Conservation (phyloP, 1,140 invertebrate species). For the Drosophila ogumai region DNA sequence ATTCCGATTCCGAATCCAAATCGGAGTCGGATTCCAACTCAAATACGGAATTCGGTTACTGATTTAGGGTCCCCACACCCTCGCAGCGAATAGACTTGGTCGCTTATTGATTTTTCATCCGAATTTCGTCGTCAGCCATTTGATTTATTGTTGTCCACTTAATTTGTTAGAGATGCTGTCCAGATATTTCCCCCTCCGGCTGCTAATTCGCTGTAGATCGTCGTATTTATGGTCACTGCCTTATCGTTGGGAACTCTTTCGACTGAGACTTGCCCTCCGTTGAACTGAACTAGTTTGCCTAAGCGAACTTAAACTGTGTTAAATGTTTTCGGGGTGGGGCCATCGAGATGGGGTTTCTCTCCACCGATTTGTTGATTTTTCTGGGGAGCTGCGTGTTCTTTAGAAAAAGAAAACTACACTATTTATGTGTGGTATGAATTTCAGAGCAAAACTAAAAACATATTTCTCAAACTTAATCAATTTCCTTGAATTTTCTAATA, state of each 20-base stretch:
- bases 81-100: slow-evolving; percentile 66
- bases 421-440: background rate
- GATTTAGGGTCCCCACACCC: slow-evolving; percentile 40
- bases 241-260: slow-evolving; percentile 46
- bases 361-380: slow-evolving; percentile 34
- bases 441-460: background rate
- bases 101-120: slow-evolving; percentile 82
- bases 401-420: background rate
- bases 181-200: slow-evolving; percentile 55
- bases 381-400: slow-evolving; percentile 10
- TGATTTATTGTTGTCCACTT: slow-evolving; percentile 81
- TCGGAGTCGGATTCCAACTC: slow-evolving; percentile 19
- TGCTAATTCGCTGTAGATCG: slow-evolving; percentile 58
- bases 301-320: slow-evolving; percentile 46
- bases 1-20: slow-evolving; percentile 32
- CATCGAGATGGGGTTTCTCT: slow-evolving; percentile 25
- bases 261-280: slow-evolving; percentile 19
- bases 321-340: slow-evolving; percentile 49
- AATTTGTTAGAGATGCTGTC: slow-evolving; percentile 81
- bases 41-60: slow-evolving; percentile 39
- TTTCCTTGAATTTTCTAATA: background rate
- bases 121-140: slow-evolving; percentile 77
- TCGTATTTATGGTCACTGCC: slow-evolving; percentile 51
- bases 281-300: slow-evolving; percentile 58
- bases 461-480: background rate